phyloP scores from a whole-genome alignment of 2,113 vertebrate species.

The Forbesichthys papilliferus region DNA sequence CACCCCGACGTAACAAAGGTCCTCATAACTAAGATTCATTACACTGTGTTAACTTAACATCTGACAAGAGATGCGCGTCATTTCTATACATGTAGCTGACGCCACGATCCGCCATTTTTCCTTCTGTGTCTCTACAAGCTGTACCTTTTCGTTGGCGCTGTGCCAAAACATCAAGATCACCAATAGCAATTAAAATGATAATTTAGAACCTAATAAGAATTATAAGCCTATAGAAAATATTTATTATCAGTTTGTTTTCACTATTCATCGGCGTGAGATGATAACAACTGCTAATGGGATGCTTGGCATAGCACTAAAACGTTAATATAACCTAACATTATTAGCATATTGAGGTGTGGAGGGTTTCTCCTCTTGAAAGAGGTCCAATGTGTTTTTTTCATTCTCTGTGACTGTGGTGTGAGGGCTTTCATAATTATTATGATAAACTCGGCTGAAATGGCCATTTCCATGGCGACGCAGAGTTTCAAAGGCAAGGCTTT shows the following conservation, averaged over 20 bases:
- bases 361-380: slow-evolving; percentile 36
- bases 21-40: slow-evolving; percentile 1
- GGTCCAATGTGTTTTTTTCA: slow-evolving; percentile 29
- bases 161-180: too few species aligned
- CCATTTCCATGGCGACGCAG: slow-evolving; percentile 59
- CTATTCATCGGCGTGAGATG: not conserved
- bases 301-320: not conserved
- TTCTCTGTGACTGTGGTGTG: slow-evolving; percentile 44
- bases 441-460: slow-evolving; percentile 40
- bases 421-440: slow-evolving; percentile 58
- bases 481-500: slow-evolving; percentile 51
- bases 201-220: too few species aligned
- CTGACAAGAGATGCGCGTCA: not conserved
- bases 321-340: slow-evolving; percentile 39
- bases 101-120: too few species aligned
- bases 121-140: too few species aligned
- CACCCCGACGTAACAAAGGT: slow-evolving; percentile 23
- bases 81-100: not conserved
- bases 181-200: too few species aligned
- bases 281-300: slow-evolving; percentile 7
- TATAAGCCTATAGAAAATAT: not conserved
- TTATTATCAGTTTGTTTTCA: not conserved
- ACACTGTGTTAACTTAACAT: not conserved
- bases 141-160: too few species aligned
- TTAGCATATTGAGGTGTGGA: slow-evolving; percentile 25